Conservation (phyloP, 2,113 vertebrate species). For the Tor tambroides region DNA sequence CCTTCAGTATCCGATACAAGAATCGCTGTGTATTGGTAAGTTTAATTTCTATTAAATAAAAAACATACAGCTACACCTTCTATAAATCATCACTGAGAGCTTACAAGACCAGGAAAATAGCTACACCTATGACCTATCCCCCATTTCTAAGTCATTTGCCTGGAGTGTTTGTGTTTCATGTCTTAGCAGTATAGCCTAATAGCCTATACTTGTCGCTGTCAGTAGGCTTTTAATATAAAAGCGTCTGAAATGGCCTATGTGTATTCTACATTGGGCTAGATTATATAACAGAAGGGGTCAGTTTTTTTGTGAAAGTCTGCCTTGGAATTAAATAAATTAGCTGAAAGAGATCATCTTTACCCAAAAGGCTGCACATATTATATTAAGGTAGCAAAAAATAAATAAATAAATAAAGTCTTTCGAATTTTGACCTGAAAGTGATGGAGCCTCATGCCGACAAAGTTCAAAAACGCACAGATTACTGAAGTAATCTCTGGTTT, state of each 20-base stretch:
- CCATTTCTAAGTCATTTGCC: not conserved
- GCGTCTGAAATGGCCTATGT: constrained; percentile 33
- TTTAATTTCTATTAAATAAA: not conserved
- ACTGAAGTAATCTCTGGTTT: constrained; percentile 54
- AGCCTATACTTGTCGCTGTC: constrained; percentile 6
- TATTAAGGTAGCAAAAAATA: not conserved
- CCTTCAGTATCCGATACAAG: not conserved
- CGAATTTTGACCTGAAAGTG: not conserved
- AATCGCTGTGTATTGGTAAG: not conserved
- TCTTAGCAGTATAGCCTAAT: not conserved
- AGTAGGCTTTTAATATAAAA: not conserved
- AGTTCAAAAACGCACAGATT: constrained; percentile 51
- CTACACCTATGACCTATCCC: too few species aligned
- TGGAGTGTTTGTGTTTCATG: constrained; percentile 14
- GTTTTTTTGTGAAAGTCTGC: not conserved
- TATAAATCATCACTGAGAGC: not conserved
- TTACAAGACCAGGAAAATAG: not conserved
- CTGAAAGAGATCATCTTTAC: not conserved
- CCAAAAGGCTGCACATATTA: not conserved
- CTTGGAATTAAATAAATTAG: not conserved
- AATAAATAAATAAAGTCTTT: not conserved
- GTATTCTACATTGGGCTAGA: constrained; percentile 37
- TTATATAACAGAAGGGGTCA: not conserved
- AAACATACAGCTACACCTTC: not conserved
- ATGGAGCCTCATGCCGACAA: constrained; percentile 16